phyloP scores from a whole-genome alignment of 2,113 vertebrate genomes.

The Phainopepla nitens region DNA sequence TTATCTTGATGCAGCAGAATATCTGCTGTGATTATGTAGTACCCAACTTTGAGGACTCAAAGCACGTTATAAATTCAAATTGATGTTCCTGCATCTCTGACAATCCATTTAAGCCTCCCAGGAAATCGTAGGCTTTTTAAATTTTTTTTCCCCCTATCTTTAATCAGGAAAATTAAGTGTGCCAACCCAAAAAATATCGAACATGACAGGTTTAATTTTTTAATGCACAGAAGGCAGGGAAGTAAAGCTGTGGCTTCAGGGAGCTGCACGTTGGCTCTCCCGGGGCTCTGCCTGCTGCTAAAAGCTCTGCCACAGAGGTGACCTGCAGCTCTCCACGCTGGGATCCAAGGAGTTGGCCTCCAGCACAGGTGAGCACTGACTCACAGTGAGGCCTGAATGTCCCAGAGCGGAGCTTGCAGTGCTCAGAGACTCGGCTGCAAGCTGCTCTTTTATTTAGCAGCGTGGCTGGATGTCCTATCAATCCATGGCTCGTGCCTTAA shows the following conservation, averaged over 20 bases:
- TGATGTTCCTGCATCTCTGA: slow-evolving; percentile 1
- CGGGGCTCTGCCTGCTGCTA: neutral
- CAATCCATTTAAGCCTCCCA: slow-evolving; percentile 2
- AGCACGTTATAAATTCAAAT: neutral
- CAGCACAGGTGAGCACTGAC: neutral
- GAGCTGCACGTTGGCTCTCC: neutral
- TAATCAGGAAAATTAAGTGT: slow-evolving; percentile 20
- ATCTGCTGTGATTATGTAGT: slow-evolving; percentile 8
- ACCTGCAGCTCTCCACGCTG: neutral
- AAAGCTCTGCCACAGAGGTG: neutral
- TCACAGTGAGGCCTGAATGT: neutral
- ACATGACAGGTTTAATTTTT: slow-evolving; percentile 42
- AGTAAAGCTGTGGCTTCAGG: neutral
- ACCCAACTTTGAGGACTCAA: neutral
- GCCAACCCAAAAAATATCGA: neutral
- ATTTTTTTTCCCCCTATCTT: neutral
- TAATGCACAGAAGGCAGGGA: neutral
- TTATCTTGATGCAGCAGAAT: slow-evolving; percentile 13
- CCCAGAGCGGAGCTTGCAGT: neutral
- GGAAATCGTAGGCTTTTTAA: neutral
- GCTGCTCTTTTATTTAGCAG: neutral
- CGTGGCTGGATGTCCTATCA: neutral
- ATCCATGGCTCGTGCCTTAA: neutral
- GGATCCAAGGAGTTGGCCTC: neutral
- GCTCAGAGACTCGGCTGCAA: neutral